Evolutionary conservation across 1,140 invertebrate species (phyloP).

Genomic region (Drosophila melanogaster): DNA sequence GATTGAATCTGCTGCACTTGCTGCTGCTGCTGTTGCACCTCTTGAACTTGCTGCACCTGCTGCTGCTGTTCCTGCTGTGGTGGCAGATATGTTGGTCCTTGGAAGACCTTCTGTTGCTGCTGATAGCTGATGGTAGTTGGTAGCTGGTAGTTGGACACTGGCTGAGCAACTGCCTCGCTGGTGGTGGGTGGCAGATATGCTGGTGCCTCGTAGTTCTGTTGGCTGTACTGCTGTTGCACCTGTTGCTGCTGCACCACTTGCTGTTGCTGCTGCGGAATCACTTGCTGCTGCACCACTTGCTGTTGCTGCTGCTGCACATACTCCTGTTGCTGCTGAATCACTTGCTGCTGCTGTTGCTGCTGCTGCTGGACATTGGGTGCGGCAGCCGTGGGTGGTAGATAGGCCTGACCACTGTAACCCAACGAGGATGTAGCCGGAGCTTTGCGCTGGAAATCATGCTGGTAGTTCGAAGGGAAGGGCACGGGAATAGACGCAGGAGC

Average conservation of each 20-base stretch:
- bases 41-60: constrained; percentile 18
- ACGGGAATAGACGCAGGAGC: constrained; percentile 35
- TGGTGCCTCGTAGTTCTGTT: constrained; percentile 32
- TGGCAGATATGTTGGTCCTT: constrained; percentile 36
- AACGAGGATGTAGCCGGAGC: not conserved
- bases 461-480: constrained; percentile 73
- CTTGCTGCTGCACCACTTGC: constrained; percentile 11
- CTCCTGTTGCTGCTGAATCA: constrained; percentile 11
- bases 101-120: constrained; percentile 32
- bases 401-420: constrained; percentile 31
- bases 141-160: constrained; percentile 43
- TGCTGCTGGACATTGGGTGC: constrained; percentile 5
- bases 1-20: constrained; percentile 12
- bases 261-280: not conserved
- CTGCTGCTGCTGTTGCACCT: constrained; percentile 18
- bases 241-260: constrained; percentile 16
- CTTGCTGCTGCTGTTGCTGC: constrained; percentile 11
- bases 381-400: constrained; percentile 48
- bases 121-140: constrained; percentile 17
- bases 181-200: constrained; percentile 25
- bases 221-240: constrained; percentile 13
- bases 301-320: constrained; percentile 21
- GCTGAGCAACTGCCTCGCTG: constrained; percentile 22
- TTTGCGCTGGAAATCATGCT: constrained; percentile 67
- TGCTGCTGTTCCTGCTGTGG: constrained; percentile 14